phyloP scores from a whole-genome alignment of 2,113 vertebrate genomes.

The Aptenodytes forsteri region DNA sequence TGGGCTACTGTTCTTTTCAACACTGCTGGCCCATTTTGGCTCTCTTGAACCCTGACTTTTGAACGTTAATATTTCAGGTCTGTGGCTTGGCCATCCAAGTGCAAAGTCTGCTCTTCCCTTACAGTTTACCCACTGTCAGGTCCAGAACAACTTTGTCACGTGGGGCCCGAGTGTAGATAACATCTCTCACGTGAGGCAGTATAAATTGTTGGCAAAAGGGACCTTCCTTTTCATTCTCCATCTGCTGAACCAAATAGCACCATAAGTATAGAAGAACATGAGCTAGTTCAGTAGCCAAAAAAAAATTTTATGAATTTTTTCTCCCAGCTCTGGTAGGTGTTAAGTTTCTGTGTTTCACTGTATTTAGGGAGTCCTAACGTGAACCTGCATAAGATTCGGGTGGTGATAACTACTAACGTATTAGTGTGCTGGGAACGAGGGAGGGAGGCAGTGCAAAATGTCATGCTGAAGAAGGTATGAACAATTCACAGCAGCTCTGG shows the following conservation, averaged over 20 bases:
- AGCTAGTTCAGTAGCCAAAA: conserved; percentile 29
- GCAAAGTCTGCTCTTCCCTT: not conserved
- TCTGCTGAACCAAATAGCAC: conserved; percentile 20
- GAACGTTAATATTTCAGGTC: not conserved
- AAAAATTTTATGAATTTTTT: not conserved
- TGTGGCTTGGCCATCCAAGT: not conserved
- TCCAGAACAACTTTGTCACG: not conserved
- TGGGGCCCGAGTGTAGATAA: not conserved
- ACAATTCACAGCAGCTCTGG: not conserved
- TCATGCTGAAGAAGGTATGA: not conserved
- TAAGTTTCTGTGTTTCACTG: not conserved
- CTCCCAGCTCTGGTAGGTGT: not conserved
- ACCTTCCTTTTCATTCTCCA: conserved; percentile 5
- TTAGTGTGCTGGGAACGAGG: not conserved
- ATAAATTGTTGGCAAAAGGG: conserved; percentile 23
- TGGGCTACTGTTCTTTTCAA: not conserved
- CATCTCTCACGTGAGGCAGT: not conserved
- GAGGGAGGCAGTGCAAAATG: not conserved
- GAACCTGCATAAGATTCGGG: not conserved
- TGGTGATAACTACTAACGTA: not conserved
- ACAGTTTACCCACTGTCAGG: not conserved
- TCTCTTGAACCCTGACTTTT: not conserved
- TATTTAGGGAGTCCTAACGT: conserved; percentile 24
- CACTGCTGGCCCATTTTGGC: not conserved
- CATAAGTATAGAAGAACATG: not conserved